Percentiles rank a stretch among this genome's conserved stretches.
phyloP scores from a whole-genome alignment of 2,888 invertebrate genomes.

The Drosophila algonquin region DNA sequence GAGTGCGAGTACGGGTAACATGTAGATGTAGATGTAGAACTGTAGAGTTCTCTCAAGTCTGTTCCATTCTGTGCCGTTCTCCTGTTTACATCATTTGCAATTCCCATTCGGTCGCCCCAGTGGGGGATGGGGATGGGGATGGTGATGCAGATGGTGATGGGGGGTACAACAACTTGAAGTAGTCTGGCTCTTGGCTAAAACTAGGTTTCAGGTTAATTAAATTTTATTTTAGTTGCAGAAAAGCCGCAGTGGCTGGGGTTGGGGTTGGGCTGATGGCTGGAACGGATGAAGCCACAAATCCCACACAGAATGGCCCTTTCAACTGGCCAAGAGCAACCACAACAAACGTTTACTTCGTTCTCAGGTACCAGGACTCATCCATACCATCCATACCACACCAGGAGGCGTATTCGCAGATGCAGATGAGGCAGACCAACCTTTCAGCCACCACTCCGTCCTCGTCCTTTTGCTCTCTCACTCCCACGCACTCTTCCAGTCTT shows the following conservation, averaged over 20 bases:
- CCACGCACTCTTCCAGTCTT: background rate
- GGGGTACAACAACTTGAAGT: conserved; percentile 22
- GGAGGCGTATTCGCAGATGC: conserved; percentile 45
- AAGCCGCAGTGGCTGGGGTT: conserved; percentile 22
- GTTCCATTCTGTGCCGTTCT: background rate
- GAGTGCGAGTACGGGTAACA: conserved; percentile 2
- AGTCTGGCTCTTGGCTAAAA: conserved; percentile 25
- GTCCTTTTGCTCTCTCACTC: background rate
- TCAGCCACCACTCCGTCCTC: background rate
- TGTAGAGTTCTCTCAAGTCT: background rate
- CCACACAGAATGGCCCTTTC: conserved; percentile 45
- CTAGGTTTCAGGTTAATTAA: conserved; percentile 58
- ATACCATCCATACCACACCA: background rate
- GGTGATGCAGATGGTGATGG: background rate
- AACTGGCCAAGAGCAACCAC: conserved; percentile 33
- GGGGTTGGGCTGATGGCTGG: background rate
- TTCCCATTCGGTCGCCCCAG: conserved; percentile 31
- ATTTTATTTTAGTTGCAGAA: conserved; percentile 49
- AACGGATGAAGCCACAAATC: conserved; percentile 21
- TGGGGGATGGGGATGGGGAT: background rate
- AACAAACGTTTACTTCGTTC: conserved; percentile 39
- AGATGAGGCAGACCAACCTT: conserved; percentile 20
- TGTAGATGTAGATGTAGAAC: too few relatives aligned
- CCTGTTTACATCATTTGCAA: conserved; percentile 47
- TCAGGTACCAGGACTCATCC: conserved; percentile 25